Conservation (phyloP, 2,888 invertebrate species). For the Euproctis similis region DNA sequence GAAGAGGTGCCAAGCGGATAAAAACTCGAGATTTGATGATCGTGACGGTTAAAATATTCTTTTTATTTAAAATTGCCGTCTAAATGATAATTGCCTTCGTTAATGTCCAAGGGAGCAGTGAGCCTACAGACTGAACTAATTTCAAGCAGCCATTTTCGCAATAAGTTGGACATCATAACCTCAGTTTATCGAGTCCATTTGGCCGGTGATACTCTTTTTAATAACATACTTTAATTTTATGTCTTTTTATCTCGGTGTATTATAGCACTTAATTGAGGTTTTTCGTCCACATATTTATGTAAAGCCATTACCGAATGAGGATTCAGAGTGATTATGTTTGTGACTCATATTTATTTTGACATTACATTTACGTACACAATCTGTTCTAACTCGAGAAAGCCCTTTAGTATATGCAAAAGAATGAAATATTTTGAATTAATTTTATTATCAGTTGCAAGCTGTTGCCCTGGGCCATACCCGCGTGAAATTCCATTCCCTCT, state of each 20-base stretch:
- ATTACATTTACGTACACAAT: slow-evolving; percentile 11
- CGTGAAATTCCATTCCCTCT: too few species aligned
- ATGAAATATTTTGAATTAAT: too few species aligned
- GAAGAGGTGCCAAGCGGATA: too few species aligned
- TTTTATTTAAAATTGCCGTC: slow-evolving; percentile 22
- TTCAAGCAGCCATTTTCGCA: slow-evolving; percentile 50
- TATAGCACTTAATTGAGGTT: slow-evolving; percentile 54
- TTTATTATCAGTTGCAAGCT: too few species aligned
- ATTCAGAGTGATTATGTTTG: slow-evolving; percentile 13
- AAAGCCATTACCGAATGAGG: slow-evolving; percentile 16
- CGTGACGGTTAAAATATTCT: slow-evolving; percentile 1
- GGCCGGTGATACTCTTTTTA: slow-evolving; percentile 64
- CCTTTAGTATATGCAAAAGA: too few species aligned
- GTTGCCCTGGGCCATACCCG: too few species aligned
- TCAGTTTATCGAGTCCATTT: slow-evolving; percentile 63
- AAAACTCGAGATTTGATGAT: too few species aligned
- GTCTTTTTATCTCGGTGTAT: slow-evolving; percentile 55
- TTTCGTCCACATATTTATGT: slow-evolving; percentile 42
- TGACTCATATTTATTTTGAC: slow-evolving; percentile 11
- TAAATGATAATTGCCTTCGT: slow-evolving; percentile 28
- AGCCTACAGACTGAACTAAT: slow-evolving; percentile 43
- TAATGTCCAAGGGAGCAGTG: slow-evolving; percentile 26
- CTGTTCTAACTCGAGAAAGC: slow-evolving; percentile 10
- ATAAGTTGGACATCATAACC: slow-evolving; percentile 55
- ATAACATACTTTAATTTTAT: slow-evolving; percentile 68